Evolutionary conservation across 2,113 vertebrate species (phyloP), one percentile per base, ranked within the genome.

Genomic region (Salvelinus namaycush): DNA sequence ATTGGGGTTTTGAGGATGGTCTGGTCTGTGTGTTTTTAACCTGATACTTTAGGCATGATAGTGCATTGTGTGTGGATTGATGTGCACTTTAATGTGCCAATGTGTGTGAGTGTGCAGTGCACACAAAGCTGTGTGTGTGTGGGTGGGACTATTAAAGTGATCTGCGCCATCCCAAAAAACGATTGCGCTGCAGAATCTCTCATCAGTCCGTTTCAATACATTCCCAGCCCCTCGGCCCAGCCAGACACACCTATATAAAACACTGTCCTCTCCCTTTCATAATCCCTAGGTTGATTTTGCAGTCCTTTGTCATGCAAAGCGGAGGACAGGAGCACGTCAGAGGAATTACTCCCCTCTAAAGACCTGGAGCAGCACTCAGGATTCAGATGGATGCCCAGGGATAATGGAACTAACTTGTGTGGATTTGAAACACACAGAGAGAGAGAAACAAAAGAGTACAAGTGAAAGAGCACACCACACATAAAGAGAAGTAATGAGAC

Each of bases 141-240:
- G 60, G 18, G 6, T 3, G 16, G 20, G n/a, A 67, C 68, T 77
- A 75, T 31, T 67, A 26, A n/a, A 22, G 29, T 12, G 67, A 68
- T 20, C 5, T 18, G 1, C 29, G 2, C 49, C 44, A 70, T 64
- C 54, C 59, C 29, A n/a, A 70, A 74, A 83, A 74, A 83, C 66
- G 71, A 71, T 71, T 76, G 57, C 27, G 2, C 60, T 18, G 75
- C 74, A 67, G 51, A 71, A 62, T 54, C 67, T 29, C 66, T 74
- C 76, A 80, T 76, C 60, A 74, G 48, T 59, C 60, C 65, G n/a
- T 70, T 76, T 68, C 74, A 73, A 57, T 76, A 62, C 65, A 44
- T 44, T 44, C 8, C 8, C 39, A 9, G 39, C 65, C 13, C 65
- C 27, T 18, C 1, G 2, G 7, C 67, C 18, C 29, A 18, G 14